Base-by-base conservation (phyloP, 2,888 invertebrate species). In the Eupithecia subumbrata region DNA sequence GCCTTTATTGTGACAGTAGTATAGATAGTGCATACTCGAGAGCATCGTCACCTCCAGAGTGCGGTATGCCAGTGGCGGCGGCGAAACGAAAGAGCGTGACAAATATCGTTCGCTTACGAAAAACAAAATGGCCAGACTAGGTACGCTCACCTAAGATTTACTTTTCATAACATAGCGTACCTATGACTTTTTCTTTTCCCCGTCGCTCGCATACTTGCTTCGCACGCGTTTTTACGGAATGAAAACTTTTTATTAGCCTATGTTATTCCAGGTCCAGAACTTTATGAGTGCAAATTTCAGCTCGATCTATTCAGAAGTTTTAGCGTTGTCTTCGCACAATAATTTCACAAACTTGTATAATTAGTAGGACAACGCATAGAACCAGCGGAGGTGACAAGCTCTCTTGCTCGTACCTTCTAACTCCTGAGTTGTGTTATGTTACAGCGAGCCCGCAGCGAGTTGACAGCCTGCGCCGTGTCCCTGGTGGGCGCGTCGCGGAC, bases 381-480 rank as follows among this genome's bases (percentile, higher is more conserved):
- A 45, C 30, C 30, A 30, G 3, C 30, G 30, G 45, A 5, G 14
- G 16, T n/a, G n/a, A 16, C 45, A 5, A 5, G 5, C 45, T 48
- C 16, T 45, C 45, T 3, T 45, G 25, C 48, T 7, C 7, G 18
- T n/a, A 56, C 60, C 22, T 25, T 60, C 60, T 60, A 60, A 60
- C 5, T 60, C 12, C 12, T 64, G 34, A 9, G 8, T 37, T n/a
- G n/a, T 25, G 16, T 79, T 66, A 0, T 43, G 16, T 79, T 66
- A 0, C 88, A 96, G 96, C 95, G 95, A 66, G 97, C 97, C 0
- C 97, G 97, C 87, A 97, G 97, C 83, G 97, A 97, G 87, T 92
- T 98, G 79, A 97, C 97, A 1, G 95, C 96, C 1, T 97, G 98
- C 88, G 97, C 98, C 0, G 95, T 98, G 79, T 96, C 97, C 63